phyloP scores from a whole-genome alignment of 2,113 vertebrate genomes.

The Nycticorax nycticorax region DNA sequence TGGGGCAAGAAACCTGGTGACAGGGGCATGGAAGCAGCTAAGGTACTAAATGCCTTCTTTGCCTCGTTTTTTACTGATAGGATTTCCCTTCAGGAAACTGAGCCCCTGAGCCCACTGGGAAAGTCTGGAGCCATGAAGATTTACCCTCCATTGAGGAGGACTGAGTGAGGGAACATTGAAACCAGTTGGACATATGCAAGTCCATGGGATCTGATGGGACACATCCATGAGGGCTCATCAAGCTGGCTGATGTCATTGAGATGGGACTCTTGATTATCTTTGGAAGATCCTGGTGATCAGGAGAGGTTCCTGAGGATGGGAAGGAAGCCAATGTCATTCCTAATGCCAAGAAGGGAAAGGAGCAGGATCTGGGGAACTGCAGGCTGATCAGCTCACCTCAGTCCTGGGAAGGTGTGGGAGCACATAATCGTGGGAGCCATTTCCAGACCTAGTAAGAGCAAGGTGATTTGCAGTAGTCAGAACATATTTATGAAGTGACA shows the following conservation, averaged over 20 bases:
- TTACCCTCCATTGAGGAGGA: not conserved
- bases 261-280: not conserved
- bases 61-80: not conserved
- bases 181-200: not conserved
- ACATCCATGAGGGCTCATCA: not conserved
- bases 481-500: not conserved
- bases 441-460: not conserved
- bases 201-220: not conserved
- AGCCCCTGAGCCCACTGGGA: not conserved
- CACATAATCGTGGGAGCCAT: not conserved
- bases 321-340: not conserved
- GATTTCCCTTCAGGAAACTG: not conserved
- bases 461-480: not conserved
- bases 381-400: not conserved
- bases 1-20: not conserved
- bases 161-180: not conserved
- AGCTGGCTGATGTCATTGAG: not conserved
- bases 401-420: not conserved
- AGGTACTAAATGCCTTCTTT: not conserved
- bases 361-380: not conserved
- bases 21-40: not conserved
- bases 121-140: not conserved
- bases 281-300: not conserved
- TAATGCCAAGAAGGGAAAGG: not conserved
- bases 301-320: not conserved